phyloP scores from a whole-genome alignment of 2,113 vertebrate genomes.

The Hymenochirus boettgeri region DNA sequence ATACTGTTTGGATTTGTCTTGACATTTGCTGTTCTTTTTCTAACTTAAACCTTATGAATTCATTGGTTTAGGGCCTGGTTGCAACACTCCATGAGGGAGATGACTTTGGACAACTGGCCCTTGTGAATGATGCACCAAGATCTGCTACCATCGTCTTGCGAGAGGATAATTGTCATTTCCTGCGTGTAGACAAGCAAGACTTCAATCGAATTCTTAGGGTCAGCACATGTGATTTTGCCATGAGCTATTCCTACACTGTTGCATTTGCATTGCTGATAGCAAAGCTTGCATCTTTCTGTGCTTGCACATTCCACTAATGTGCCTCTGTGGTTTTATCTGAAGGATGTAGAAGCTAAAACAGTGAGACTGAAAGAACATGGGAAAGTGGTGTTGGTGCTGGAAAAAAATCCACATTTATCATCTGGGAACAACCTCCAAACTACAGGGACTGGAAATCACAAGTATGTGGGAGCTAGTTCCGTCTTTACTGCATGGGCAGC shows the following conservation, averaged over 20 bases:
- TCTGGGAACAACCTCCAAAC: conserved; percentile 48
- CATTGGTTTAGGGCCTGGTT: conserved; percentile 74
- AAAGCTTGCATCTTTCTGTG: too few relatives aligned
- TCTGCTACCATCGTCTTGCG: conserved; percentile 88
- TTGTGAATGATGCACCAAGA: conserved; percentile 87
- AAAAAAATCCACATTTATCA: conserved; percentile 67
- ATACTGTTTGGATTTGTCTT: too few relatives aligned
- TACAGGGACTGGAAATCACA: conserved; percentile 7
- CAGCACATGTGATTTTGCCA: conserved; percentile 4
- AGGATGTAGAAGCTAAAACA: conserved; percentile 95
- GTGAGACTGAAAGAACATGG: conserved; percentile 90
- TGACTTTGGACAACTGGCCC: conserved; percentile 87
- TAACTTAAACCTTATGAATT: background rate
- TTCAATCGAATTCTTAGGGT: conserved; percentile 95
- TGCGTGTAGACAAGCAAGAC: conserved; percentile 90
- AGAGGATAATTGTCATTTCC: conserved; percentile 91
- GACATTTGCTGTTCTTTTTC: background rate
- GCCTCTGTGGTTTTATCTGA: background rate
- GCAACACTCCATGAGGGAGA: conserved; percentile 87
- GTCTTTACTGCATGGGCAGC: too few relatives aligned
- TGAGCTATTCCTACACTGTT: too few relatives aligned
- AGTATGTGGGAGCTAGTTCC: too few relatives aligned
- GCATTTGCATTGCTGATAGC: too few relatives aligned
- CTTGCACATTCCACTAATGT: background rate
- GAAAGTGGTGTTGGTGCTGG: conserved; percentile 84